phyloP scores from a whole-genome alignment of 2,797 vertebrate species.

The Rhinogobio ventralis region DNA sequence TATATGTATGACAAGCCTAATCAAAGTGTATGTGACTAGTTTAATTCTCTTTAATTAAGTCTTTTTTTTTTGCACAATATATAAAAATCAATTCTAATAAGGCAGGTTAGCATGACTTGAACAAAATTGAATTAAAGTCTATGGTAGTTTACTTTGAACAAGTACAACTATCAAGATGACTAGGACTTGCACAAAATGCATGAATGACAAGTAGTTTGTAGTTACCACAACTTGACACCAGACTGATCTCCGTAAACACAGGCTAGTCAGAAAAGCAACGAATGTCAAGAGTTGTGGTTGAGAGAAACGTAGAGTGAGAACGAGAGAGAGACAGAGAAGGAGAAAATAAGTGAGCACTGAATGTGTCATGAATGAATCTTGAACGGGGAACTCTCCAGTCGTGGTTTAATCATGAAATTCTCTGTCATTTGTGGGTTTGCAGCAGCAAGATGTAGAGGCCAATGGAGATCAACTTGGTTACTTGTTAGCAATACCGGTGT shows the following conservation, averaged over 20 bases:
- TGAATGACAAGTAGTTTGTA: conserved; percentile 75
- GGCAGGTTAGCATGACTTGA: not conserved
- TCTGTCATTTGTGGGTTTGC: conserved; percentile 74
- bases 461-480: conserved; percentile 61
- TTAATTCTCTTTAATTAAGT: not conserved
- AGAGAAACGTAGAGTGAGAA: conserved; percentile 29
- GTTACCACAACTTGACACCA: conserved; percentile 69
- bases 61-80: not conserved
- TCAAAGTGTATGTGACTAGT: not conserved
- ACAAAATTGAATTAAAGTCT: conserved; percentile 6
- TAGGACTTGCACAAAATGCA: conserved; percentile 64
- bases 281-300: conserved; percentile 70
- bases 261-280: conserved; percentile 64
- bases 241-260: conserved; percentile 69
- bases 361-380: conserved; percentile 44
- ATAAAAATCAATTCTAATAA: not conserved
- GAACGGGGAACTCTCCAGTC: conserved; percentile 41
- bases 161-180: conserved; percentile 73
- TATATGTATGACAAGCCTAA: not conserved
- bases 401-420: conserved; percentile 62
- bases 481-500: conserved; percentile 37
- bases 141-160: conserved; percentile 63
- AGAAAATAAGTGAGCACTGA: conserved; percentile 11
- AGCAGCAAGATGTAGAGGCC: conserved; percentile 18
- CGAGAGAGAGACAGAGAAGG: conserved; percentile 10